Conservation (phyloP, 2,113 vertebrate genomes). For the Corythoichthys intestinalis region DNA sequence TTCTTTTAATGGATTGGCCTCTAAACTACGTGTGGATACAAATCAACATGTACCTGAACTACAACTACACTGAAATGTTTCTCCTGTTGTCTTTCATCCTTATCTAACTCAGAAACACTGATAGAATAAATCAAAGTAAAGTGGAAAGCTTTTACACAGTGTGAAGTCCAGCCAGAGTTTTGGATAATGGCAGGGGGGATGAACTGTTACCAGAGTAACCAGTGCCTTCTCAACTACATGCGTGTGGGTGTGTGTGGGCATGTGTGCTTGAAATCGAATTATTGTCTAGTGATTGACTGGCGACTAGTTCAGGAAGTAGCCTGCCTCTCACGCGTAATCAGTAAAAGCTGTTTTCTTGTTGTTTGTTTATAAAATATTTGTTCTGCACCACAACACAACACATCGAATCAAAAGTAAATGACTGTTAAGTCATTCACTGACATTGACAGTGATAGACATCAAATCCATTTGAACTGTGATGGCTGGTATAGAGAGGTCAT, state of each 20-base stretch:
- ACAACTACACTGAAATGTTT: background rate
- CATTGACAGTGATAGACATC: no score
- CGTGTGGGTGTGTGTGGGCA: slow-evolving; percentile 1
- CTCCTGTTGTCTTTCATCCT: slow-evolving; percentile 6
- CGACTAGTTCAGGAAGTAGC: background rate
- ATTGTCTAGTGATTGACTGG: background rate
- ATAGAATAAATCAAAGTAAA: slow-evolving; percentile 11
- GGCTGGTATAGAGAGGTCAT: no score
- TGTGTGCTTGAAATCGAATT: background rate
- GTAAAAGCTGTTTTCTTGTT: background rate
- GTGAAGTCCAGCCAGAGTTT: slow-evolving; percentile 20
- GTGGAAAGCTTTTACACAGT: slow-evolving; percentile 29
- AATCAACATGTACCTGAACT: background rate
- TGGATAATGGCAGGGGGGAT: slow-evolving; percentile 18
- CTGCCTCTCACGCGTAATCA: background rate
- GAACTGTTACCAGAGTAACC: slow-evolving; percentile 56
- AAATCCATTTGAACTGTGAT: no score
- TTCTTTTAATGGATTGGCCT: background rate
- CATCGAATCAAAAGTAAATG: no score
- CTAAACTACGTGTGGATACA: background rate
- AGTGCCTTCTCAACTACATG: slow-evolving; percentile 18
- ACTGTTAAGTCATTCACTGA: no score
- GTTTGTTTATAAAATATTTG: no score
- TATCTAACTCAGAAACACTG: slow-evolving; percentile 17
- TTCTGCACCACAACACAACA: background rate